Base-by-base conservation (phyloP, 2,888 invertebrate genomes). In the Ochlodes sylvanus region DNA sequence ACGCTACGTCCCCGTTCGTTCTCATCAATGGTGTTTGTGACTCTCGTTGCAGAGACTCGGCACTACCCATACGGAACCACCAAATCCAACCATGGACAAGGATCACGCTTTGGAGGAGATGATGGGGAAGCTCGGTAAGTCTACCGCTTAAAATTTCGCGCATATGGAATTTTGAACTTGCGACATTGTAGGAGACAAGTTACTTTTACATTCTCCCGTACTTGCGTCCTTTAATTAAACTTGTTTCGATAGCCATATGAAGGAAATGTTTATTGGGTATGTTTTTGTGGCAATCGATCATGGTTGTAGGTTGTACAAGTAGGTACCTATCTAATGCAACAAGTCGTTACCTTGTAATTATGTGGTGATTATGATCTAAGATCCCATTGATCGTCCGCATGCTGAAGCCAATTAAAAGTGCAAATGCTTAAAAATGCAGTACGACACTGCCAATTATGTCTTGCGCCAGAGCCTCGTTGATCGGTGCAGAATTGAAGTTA, bases 61-160 rank as follows among this genome's bases (percentile, higher is more conserved):
- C 61, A 77, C 71, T 71, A 72, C 70, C 72, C 71, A 70, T 68
- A 74, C 69, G 10, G 19, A 50, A 65, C 71, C 66, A 65, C 71
- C 66, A 19, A 21, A 21, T 21, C 21, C 42, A 69, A 86, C 62
- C 81, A 95, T 95, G 95, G 95, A 95, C 79, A 94, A 95, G 82
- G 95, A 95, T 87, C 94, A 91, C 78, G 95, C 95, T 34, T 81
- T 95, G 66, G 95, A 95, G 80, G 95, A 95, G 76, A 94, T 95
- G 83, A 95, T 95, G 95, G 94, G 94, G 77, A 95, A 95, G 83
- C 87, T 95, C 77, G 95, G 95, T 95, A 78, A 94, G 93, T 60
- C 63, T 56, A 56, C 9, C 38, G 55, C 34, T 60, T 68, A 65
- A 63, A 70, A 19, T 61, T 47, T 0, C 61, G 52, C 85, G 76